Evolutionary conservation across 2,888 invertebrate species (phyloP), one percentile per base, ranked within the genome.

Genomic region (Erpobdella octoculata): DNA sequence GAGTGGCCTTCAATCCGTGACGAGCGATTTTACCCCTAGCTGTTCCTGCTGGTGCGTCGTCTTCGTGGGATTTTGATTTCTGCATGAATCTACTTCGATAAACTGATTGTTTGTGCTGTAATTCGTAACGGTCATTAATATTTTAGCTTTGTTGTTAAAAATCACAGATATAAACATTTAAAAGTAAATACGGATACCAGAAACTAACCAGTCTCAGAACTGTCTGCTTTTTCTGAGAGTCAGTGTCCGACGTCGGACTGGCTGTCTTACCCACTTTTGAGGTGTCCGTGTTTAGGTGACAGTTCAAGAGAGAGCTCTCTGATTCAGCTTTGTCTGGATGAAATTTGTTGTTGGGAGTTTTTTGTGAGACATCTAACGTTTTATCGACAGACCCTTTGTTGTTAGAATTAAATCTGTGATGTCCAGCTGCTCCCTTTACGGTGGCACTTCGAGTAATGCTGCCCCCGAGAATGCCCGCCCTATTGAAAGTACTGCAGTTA

Each of bases 11-110:
- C 0, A 80, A 81, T 41, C 82, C 81, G 67, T 81, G 81, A 38
- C 82, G 77, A n/a, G 79, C 75, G 64, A 81, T 81, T 9, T 81
- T 76, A 18, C 79, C 79, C 35, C 79, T 71, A 4, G 78, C 79
- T 6, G 80, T 79, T 9, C 80, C 80, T 25, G 78, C 76, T 31
- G 78, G 77, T n/a, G 78, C 79, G 62, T 77, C 76, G 65, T 81
- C 81, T 72, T 81, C 81, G 72, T 81, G 81, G 8, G 81, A 81
- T 76, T 79, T 79, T n/a, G 81, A 81, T 72, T 82, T 76, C 72
- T 79, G 79, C 71, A 82, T 78, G 74, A 80, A 81, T 58, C 80
- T 76, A n/a, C 53, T 53, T n/a, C 64, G 70, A 35, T 70, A 58
- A 62, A 62, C 61, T 25, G 48, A 25, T 36, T 31, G 53, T 18